A percentile compares a stretch with the other conserved stretches of the same genome.
phyloP scores from a whole-genome alignment of 1,140 invertebrate species.

The Scylla paramamosain region DNA sequence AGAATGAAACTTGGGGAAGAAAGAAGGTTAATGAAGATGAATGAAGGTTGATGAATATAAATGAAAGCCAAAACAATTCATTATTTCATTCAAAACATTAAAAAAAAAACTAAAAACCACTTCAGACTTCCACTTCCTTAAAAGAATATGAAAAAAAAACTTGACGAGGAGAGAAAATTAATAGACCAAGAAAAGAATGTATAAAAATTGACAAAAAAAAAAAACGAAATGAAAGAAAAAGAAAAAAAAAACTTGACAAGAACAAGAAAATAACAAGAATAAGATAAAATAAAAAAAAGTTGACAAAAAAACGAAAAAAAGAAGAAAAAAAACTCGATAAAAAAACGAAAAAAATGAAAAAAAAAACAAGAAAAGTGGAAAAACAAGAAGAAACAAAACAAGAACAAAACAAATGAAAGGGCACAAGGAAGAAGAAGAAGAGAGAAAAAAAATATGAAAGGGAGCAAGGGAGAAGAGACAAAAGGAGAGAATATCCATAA shows the following conservation, averaged over 20 bases:
- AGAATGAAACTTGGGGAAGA: too few species aligned
- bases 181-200: not conserved
- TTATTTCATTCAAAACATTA: too few species aligned
- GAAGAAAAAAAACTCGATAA: not conserved
- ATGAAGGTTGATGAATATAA: not conserved
- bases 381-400: not conserved
- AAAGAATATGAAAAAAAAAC: not conserved
- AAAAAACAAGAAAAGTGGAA: not conserved
- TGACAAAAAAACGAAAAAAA: not conserved
- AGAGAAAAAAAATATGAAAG: too few species aligned
- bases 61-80: not conserved
- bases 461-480: too few species aligned
- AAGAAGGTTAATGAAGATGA: not conserved
- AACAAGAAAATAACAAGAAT: too few species aligned
- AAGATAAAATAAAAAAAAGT: too few species aligned
- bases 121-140: too few species aligned
- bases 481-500: too few species aligned
- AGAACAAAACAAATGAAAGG: not conserved
- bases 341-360: not conserved
- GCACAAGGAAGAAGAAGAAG: not conserved
- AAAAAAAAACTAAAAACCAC: too few species aligned
- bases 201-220: not conserved
- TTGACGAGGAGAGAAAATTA: not conserved
- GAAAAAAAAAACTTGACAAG: not conserved
- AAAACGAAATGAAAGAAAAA: not conserved